Percentiles rank a stretch among this genome's conserved stretches.
phyloP scores from a whole-genome alignment of 2,888 invertebrate species.

The Microplitis manilae region DNA sequence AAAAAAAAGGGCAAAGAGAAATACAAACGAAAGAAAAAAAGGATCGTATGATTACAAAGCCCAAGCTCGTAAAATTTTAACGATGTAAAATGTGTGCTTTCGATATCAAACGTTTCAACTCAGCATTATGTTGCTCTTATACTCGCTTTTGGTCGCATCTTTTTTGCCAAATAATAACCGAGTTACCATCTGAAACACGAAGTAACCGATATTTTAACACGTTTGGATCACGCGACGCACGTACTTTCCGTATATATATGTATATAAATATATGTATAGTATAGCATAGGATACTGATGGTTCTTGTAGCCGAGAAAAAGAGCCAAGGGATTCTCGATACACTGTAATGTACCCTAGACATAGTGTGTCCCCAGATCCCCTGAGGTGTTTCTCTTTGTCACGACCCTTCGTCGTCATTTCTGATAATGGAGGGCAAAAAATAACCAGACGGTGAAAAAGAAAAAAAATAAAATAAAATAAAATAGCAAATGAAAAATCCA shows the following conservation, averaged over 20 bases:
- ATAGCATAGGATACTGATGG: background rate
- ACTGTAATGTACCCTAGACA: background rate
- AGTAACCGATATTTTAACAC: slow-evolving; percentile 53
- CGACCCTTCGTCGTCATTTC: slow-evolving; percentile 30
- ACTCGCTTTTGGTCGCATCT: slow-evolving; percentile 34
- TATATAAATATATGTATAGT: background rate
- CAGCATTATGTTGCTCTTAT: slow-evolving; percentile 13
- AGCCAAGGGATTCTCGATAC: background rate
- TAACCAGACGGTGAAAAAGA: slow-evolving; percentile 14
- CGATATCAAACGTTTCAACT: slow-evolving; percentile 32
- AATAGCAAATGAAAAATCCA: background rate
- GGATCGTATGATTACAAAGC: background rate
- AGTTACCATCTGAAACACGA: slow-evolving; percentile 35
- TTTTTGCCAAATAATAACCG: slow-evolving; percentile 49
- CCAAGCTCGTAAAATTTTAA: slow-evolving; percentile 53
- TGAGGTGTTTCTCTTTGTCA: slow-evolving; percentile 33
- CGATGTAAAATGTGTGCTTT: slow-evolving; percentile 47
- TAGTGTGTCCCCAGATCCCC: slow-evolving; percentile 21
- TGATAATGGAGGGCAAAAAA: slow-evolving; percentile 25
- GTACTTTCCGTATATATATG: background rate
- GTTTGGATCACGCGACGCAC: slow-evolving; percentile 50
- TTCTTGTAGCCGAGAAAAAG: background rate
- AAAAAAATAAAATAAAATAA: background rate
- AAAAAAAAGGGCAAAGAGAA: slow-evolving; percentile 23
- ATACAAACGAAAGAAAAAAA: slow-evolving; percentile 20